Percentiles rank a stretch among this genome's conserved stretches.
These are phyloP conservation scores for Rhinopomastus cyanomelas DNA, from an alignment of 2,113 vertebrate genomes.

Conservation along the genomic window DNA sequence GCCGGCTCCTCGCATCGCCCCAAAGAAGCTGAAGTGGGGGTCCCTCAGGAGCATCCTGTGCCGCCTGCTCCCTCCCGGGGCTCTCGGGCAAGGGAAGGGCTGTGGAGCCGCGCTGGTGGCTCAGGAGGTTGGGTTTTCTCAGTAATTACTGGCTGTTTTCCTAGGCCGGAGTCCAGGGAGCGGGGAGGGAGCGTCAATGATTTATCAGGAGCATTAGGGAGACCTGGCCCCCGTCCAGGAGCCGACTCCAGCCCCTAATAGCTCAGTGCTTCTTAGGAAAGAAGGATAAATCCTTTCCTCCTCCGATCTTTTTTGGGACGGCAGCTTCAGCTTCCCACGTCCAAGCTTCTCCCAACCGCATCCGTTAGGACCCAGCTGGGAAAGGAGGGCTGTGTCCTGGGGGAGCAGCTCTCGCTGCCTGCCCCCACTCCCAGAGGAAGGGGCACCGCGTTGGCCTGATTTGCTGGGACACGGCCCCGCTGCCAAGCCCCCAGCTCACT, in stretches of 20 bases:
- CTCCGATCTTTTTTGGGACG: neutral
- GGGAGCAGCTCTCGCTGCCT: neutral
- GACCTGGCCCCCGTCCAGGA: conserved; percentile 59
- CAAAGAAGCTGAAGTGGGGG: neutral
- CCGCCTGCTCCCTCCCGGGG: neutral
- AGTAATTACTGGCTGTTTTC: conserved; percentile 74
- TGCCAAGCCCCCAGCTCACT: neutral
- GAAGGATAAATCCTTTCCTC: conserved; percentile 37
- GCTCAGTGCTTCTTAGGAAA: conserved; percentile 21
- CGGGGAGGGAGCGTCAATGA: conserved; percentile 58
- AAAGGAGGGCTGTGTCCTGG: neutral
- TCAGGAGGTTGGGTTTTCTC: conserved; percentile 37
- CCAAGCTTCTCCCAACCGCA: conserved; percentile 10
- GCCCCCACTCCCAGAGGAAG: neutral
- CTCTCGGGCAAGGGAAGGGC: neutral
- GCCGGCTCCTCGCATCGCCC: fast-evolving
- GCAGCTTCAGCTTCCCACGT: conserved; percentile 36
- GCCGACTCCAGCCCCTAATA: neutral
- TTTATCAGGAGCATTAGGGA: conserved; percentile 60
- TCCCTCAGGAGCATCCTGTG: neutral
- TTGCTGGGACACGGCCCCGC: neutral
- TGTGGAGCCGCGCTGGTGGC: neutral
- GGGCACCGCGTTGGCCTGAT: neutral
- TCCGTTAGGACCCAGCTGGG: neutral
- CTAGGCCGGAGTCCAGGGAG: conserved; percentile 62